These are phyloP conservation scores for Halictus ligatus DNA, from an alignment of 2,888 invertebrate species.

Conservation along the genomic window DNA sequence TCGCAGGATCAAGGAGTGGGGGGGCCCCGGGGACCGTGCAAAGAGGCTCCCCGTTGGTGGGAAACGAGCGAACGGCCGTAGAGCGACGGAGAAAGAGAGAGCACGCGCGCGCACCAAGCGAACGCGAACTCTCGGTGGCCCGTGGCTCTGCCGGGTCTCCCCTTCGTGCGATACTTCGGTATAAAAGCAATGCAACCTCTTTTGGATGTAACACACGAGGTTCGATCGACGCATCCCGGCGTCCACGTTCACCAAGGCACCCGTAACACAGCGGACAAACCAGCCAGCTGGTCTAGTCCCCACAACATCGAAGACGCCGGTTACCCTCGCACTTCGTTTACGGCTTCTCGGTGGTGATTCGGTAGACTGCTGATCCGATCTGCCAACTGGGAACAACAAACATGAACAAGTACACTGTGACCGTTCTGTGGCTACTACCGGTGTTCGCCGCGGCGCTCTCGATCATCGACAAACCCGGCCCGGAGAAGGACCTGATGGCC, in stretches of 20 bases:
- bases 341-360: background rate
- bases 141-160: constrained; percentile 74
- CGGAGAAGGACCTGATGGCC: constrained; percentile 92
- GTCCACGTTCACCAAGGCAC: constrained; percentile 39
- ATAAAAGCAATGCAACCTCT: constrained; percentile 84
- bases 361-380: background rate
- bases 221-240: constrained; percentile 78
- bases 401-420: constrained; percentile 71
- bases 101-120: constrained; percentile 49
- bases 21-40: constrained; percentile 25
- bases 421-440: constrained; percentile 71
- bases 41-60: background rate
- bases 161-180: constrained; percentile 80
- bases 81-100: constrained; percentile 33
- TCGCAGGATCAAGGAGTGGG: constrained; percentile 53
- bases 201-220: constrained; percentile 83
- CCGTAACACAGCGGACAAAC: constrained; percentile 11
- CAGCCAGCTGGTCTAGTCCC: constrained; percentile 6
- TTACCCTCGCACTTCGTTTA: background rate
- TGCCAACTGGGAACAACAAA: constrained; percentile 15
- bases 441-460: constrained; percentile 86
- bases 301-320: background rate
- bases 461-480: constrained; percentile 88
- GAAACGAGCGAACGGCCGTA: background rate
- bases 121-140: constrained; percentile 73